Conservation (phyloP, 2,797 vertebrate genomes). For the Lates japonicus region DNA sequence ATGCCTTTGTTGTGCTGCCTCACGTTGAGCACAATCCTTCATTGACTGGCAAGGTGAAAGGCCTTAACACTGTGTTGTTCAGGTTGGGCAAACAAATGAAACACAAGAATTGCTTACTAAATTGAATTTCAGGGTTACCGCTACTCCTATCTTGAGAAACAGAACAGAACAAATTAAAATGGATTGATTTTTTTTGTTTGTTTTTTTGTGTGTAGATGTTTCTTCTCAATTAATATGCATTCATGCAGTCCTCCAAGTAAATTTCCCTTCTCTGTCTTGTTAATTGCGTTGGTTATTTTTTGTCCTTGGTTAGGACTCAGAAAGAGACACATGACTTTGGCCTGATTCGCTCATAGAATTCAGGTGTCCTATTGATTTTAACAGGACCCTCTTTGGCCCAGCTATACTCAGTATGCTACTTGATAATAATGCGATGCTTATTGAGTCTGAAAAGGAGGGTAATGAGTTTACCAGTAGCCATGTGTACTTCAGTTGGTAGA, state of each 20-base stretch:
- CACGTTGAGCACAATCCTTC: constrained; percentile 24
- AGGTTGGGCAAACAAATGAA: constrained; percentile 56
- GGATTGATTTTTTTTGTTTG: constrained; percentile 42
- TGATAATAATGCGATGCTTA: neutral
- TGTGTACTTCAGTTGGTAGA: neutral
- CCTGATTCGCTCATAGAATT: constrained; percentile 5
- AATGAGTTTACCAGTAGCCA: constrained; percentile 4
- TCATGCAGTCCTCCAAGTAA: constrained; percentile 4
- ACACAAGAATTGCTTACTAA: constrained; percentile 44
- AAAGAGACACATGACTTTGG: neutral
- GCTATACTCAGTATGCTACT: neutral
- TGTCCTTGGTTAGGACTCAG: neutral
- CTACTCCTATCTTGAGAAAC: constrained; percentile 26
- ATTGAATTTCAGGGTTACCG: constrained; percentile 52
- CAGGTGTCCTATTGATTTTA: constrained; percentile 7
- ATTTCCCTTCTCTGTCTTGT: constrained; percentile 10
- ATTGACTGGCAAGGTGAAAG: constrained; percentile 54
- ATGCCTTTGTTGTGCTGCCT: constrained; percentile 34
- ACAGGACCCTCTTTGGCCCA: neutral
- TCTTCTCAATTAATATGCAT: constrained; percentile 37
- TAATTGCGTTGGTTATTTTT: constrained; percentile 21
- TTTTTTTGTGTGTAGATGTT: constrained; percentile 2
- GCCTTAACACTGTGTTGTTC: constrained; percentile 38
- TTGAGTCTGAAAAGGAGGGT: neutral
- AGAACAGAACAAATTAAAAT: constrained; percentile 42